A percentile compares a stretch with the other conserved stretches of the same genome.
Conservation (phyloP, 2,113 vertebrate species). For the Neomonachus schauinslandi region DNA sequence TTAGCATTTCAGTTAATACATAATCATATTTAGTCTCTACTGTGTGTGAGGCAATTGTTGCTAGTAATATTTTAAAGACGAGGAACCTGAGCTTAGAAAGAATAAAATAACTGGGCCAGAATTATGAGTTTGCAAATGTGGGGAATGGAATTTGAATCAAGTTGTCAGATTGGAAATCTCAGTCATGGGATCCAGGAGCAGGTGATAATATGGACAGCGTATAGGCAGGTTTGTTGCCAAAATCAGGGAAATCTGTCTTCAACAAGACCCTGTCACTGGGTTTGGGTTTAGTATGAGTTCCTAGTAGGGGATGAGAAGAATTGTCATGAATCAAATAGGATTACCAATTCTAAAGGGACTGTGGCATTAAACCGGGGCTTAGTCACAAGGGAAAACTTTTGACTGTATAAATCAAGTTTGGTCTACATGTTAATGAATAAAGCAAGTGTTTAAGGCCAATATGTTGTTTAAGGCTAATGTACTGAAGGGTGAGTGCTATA, state of each 20-base stretch:
- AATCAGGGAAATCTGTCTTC: background rate
- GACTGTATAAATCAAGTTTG: background rate
- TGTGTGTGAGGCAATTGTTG: background rate
- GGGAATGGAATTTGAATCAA: background rate
- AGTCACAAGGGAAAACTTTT: background rate
- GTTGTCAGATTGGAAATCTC: background rate
- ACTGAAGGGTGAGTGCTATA: background rate
- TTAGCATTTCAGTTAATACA: background rate
- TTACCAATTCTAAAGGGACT: background rate
- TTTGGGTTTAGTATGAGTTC: background rate
- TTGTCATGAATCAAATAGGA: background rate
- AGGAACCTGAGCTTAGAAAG: background rate
- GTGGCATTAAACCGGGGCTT: background rate
- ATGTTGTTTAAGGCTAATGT: background rate
- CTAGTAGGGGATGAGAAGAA: background rate
- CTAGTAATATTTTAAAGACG: background rate
- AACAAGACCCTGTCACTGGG: background rate
- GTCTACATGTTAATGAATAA: background rate
- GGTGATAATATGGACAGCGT: background rate
- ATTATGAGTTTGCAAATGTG: background rate
- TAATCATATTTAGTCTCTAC: background rate
- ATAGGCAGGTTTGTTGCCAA: background rate
- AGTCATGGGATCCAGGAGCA: background rate
- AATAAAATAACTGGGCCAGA: background rate
- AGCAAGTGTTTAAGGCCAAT: background rate